Conservation (phyloP, 2,113 vertebrate genomes). For the Tapirus terrestris region DNA sequence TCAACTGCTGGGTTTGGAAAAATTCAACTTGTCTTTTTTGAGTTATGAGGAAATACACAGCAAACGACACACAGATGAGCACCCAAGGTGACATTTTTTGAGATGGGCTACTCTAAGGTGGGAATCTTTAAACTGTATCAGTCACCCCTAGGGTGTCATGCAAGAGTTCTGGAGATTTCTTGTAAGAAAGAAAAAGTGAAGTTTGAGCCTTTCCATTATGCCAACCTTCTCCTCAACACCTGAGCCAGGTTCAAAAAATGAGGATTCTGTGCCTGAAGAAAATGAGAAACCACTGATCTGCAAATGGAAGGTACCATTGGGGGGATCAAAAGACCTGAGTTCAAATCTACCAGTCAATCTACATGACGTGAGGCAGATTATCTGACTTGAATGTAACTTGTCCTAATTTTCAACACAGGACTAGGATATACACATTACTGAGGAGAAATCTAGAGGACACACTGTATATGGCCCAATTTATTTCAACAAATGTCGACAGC, state of each 20-base stretch:
- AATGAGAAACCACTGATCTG: background rate
- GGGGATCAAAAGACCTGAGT: background rate
- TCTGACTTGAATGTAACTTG: background rate
- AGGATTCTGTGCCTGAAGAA: background rate
- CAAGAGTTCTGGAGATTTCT: background rate
- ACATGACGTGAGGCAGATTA: background rate
- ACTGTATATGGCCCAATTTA: background rate
- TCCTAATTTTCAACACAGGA: background rate
- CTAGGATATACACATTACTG: background rate
- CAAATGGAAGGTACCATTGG: background rate
- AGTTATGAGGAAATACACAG: background rate
- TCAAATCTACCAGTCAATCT: background rate
- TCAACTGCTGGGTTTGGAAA: background rate
- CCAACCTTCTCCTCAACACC: background rate
- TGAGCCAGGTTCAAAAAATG: background rate
- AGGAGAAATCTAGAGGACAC: background rate
- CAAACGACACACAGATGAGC: too few species aligned
- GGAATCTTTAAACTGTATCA: background rate
- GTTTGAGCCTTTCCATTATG: background rate
- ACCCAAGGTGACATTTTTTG: rapidly evolving
- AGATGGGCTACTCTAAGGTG: background rate
- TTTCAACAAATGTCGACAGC: background rate
- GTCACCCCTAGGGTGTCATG: background rate
- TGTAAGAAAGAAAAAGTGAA: background rate
- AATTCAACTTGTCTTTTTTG: background rate